Base-by-base conservation (phyloP, 2,888 invertebrate species). In the Labia minor region DNA sequence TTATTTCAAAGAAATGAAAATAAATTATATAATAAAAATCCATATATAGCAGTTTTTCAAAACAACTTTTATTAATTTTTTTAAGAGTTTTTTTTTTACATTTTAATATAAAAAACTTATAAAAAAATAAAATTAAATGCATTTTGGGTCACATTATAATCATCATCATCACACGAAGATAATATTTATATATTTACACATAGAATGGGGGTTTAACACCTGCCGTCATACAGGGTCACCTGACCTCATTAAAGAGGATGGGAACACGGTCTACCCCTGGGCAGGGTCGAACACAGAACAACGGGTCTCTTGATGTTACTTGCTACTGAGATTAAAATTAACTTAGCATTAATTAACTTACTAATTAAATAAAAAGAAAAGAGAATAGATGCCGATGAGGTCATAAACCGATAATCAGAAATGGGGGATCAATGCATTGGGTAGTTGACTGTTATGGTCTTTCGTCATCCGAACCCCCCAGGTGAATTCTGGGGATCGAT, bases 51-150 rank as follows among this genome's bases (percentile, higher is more conserved):
- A n/a, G n/a, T n/a, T n/a, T n/a, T n/a, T n/a, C n/a, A 19, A 62
- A 16, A 62, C 20, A 37, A 61, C 4, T 62, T 66, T 62, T 2
- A 61, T 61, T 19, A 66, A 19, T 66, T 68, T 68, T 68, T 67
- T 64, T 64, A 64, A 20, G 20, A 62, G 63, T 68, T 66, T 62
- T 65, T 65, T 65, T 37, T 65, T 65, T 20, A 67, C 21, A 61
- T 20, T 65, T 64, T 67, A 37, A 65, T 67, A 68, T 65, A 68
- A 65, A 67, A 49, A 49, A 33, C 64, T 64, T 68, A 65, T 65
- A 65, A 67, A 68, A 66, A 63, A 66, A 49, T 49, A 16, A 26
- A 26, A 26, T 26, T 26, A 26, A 26, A 26, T 16, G 49, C 49
- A 16, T 16, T 49, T 33, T 16, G 49, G 14, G 49, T n/a, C 49